Percentiles rank a stretch among this genome's conserved stretches.
Conservation (phyloP, 1,140 invertebrate species). For the Panagrolaimus sp. region DNA sequence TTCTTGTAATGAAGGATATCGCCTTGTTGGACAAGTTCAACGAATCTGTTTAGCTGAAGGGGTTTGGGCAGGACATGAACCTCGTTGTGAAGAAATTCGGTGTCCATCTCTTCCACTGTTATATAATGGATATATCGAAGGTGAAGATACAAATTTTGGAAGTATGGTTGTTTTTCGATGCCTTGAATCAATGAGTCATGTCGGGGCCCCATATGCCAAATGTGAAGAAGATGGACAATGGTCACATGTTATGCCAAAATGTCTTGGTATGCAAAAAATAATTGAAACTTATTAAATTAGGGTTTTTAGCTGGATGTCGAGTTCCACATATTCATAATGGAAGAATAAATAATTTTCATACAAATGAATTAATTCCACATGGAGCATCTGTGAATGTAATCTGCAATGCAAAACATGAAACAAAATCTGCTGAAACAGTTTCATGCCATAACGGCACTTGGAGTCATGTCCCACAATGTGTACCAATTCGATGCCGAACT, state of each 20-base stretch:
- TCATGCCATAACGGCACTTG: slow-evolving; percentile 90
- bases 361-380: slow-evolving; percentile 70
- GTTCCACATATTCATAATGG: slow-evolving; percentile 81
- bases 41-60: slow-evolving; percentile 83
- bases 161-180: slow-evolving; percentile 87
- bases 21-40: slow-evolving; percentile 79
- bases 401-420: slow-evolving; percentile 73
- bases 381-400: slow-evolving; percentile 76
- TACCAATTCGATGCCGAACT: slow-evolving; percentile 79
- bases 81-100: slow-evolving; percentile 87
- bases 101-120: slow-evolving; percentile 81
- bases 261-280: slow-evolving; percentile 66
- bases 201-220: slow-evolving; percentile 72
- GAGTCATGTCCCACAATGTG: slow-evolving; percentile 82
- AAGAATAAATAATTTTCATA: slow-evolving; percentile 63
- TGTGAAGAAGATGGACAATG: slow-evolving; percentile 86
- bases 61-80: slow-evolving; percentile 80
- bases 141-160: slow-evolving; percentile 78
- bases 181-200: slow-evolving; percentile 82
- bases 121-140: slow-evolving; percentile 91
- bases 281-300: neutral
- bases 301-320: slow-evolving; percentile 73
- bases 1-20: slow-evolving; percentile 83
- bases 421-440: slow-evolving; percentile 75
- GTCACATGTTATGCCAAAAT: slow-evolving; percentile 82